Evolutionary conservation across 2,888 invertebrate species (phyloP), one percentile per base, ranked within the genome.

Genomic region (Tinea semifulvella): DNA sequence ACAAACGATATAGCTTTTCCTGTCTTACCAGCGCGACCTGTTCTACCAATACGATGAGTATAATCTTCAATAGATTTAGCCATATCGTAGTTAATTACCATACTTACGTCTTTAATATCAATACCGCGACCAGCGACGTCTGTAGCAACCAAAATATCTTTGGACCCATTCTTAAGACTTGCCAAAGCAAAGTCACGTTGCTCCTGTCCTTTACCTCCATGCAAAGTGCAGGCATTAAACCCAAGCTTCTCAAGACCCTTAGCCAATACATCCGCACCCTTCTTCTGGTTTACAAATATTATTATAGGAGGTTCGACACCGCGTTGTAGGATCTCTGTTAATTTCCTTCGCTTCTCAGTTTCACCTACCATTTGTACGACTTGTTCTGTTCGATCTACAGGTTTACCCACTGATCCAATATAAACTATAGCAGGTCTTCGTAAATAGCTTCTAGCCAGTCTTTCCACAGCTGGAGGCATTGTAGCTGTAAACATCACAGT

Each of bases 401-500:
- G 99, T 80, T 96, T 97, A 56, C 99, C 98, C 38, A 91, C 85
- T 1, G 96, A 95, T 47, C 98, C 98, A 52, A 99, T 98, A 65
- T 98, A 95, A 0, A 99, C 98, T 2, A 98, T 93, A 8, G 98
- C 96, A 0, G 99, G 99, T 57, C 99, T 84, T 46, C 99, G 85
- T 16, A 99, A 81, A 74, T 99, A 99, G 20, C 90, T 93, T 50
- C 97, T 85, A 0, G 99, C 99, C 50, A 99, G 77, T 48, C 98
- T 85, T 77, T 99, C 99, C 1, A 99, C 97, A 2, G 98, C 94
- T 0, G 98, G 91, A 6, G 98, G 98, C 99, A 99, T 99, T 51
- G 99, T 99, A 2, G 99, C 99, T 42, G 99, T 99, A 74, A 99
- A 99, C 99, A 99, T 99, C 66, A 99, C 99, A 58, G 99, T 99